Percentiles rank a stretch among this genome's conserved stretches.
Evolutionary conservation across 2,113 vertebrate genomes (phyloP).

Genomic region (Aptenodytes forsteri): DNA sequence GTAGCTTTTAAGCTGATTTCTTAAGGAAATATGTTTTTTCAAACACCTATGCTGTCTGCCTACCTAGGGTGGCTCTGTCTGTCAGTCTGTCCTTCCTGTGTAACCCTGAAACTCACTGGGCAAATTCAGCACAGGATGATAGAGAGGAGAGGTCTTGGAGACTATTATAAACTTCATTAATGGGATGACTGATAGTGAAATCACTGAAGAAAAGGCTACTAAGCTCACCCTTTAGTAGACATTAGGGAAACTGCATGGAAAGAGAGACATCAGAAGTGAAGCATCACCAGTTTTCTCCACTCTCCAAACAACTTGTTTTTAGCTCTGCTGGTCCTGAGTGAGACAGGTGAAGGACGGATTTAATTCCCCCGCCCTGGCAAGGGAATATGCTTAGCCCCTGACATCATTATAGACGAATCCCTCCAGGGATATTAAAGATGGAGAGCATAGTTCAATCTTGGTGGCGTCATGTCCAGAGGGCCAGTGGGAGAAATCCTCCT

Average conservation of each 20-base stretch:
- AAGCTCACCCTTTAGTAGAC: conserved; percentile 22
- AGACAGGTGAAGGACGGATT: conserved; percentile 20
- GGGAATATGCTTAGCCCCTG: conserved; percentile 50
- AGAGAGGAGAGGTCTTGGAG: not conserved
- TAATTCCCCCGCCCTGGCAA: not conserved
- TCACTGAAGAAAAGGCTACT: conserved; percentile 23
- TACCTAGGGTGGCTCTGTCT: not conserved
- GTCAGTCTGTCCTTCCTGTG: not conserved
- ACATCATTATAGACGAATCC: conserved; percentile 54
- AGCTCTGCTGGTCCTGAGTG: not conserved
- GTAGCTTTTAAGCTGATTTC: not conserved
- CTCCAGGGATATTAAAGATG: conserved; percentile 52
- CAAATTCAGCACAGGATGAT: not conserved
- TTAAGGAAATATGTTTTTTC: not conserved
- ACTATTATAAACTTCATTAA: conserved; percentile 5
- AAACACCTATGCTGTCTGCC: not conserved
- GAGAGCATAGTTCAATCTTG: conserved; percentile 49
- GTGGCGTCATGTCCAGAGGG: conserved; percentile 66
- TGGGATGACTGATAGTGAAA: not conserved
- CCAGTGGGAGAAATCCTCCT: conserved; percentile 61
- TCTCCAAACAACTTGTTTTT: conserved; percentile 12
- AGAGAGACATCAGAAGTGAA: not conserved
- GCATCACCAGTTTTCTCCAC: not conserved
- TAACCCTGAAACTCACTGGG: not conserved
- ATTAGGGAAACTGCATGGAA: not conserved